Evolutionary conservation across 2,797 vertebrate species (phyloP).

Genomic region (Tiaroga cobitis): DNA sequence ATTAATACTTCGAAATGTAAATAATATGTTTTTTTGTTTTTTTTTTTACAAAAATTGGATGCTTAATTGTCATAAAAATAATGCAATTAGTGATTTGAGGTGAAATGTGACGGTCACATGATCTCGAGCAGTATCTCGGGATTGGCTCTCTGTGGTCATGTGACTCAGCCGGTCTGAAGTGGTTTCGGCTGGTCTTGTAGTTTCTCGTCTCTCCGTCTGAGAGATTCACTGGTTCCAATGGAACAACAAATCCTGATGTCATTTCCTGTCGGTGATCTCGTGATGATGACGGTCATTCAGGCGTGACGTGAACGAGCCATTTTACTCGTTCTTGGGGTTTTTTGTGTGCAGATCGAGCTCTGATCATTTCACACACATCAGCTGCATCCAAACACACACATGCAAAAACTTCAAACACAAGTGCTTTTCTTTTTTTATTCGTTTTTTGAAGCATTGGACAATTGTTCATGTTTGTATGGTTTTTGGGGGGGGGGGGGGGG

Average conservation of each 20-base stretch:
- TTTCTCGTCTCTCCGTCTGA: background rate
- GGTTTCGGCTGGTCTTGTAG: background rate
- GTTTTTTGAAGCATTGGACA: background rate
- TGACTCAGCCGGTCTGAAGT: background rate
- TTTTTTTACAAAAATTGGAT: no score
- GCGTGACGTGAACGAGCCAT: background rate
- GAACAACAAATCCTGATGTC: background rate
- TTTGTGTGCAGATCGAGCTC: background rate
- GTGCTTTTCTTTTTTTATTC: background rate
- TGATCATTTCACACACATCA: background rate
- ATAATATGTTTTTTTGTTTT: background rate
- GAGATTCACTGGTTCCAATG: background rate
- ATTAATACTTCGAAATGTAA: background rate
- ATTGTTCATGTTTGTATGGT: background rate
- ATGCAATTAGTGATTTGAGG: no score
- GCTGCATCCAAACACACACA: background rate
- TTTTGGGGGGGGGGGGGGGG: no score
- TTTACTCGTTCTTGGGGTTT: background rate
- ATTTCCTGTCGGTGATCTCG: background rate
- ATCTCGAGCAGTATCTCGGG: background rate
- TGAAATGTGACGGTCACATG: background rate
- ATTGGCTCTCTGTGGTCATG: background rate
- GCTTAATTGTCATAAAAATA: background rate
- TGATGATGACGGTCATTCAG: background rate
- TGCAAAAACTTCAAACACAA: background rate